Evolutionary conservation across 2,888 invertebrate species (phyloP).

Genomic region (Neria commutata): DNA sequence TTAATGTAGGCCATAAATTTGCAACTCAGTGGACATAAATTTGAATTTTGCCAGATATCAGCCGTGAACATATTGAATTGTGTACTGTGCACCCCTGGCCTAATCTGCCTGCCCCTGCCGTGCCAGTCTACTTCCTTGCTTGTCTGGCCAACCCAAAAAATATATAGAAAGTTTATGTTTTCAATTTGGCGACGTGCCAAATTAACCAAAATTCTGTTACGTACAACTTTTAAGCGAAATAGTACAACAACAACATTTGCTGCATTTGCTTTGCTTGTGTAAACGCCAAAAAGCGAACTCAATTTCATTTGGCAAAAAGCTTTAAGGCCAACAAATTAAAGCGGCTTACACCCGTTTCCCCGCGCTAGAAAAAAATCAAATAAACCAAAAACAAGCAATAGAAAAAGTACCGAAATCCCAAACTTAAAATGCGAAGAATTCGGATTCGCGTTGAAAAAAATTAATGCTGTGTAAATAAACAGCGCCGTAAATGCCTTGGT

Average conservation of each 20-base stretch:
- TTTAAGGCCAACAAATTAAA: not conserved
- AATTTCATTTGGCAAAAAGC: not conserved
- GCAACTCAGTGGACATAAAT: constrained; percentile 33
- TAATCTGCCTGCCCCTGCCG: no score
- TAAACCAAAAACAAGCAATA: not conserved
- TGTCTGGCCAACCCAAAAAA: constrained; percentile 2
- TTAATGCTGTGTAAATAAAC: no score
- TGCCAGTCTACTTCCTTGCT: not conserved
- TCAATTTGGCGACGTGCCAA: constrained; percentile 14
- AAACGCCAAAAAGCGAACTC: not conserved
- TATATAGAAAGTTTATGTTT: constrained; percentile 16
- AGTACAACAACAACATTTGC: not conserved
- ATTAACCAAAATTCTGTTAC: constrained; percentile 6
- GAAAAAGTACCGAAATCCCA: not conserved
- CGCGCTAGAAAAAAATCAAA: not conserved
- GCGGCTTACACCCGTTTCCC: no score
- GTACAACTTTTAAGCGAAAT: not conserved
- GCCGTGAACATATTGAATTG: constrained; percentile 16
- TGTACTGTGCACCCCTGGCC: not conserved
- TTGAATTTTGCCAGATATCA: constrained; percentile 30
- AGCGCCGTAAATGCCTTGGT: no score
- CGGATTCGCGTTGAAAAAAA: no score
- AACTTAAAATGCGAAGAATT: no score
- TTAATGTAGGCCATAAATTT: constrained; percentile 24
- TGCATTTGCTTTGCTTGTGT: no score